A percentile compares a stretch with the other conserved stretches of the same genome.
phyloP scores from a whole-genome alignment of 2,113 vertebrate species.

The Oncorhynchus masou region DNA sequence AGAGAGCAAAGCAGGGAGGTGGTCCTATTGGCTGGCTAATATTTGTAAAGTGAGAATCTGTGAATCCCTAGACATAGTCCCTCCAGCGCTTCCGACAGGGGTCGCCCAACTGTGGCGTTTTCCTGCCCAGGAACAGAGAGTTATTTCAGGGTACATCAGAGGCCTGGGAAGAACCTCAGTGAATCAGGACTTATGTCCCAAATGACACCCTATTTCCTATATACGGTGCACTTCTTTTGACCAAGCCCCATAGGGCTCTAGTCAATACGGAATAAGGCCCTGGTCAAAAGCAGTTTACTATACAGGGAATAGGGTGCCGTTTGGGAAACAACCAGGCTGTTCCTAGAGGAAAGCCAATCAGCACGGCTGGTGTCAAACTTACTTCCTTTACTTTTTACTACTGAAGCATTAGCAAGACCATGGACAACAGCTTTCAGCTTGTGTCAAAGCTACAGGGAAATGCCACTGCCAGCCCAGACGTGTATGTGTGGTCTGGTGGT shows the following conservation, averaged over 20 bases:
- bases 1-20: conserved; percentile 1
- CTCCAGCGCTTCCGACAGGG: background rate
- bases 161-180: conserved; percentile 20
- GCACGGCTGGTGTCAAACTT: conserved; percentile 11
- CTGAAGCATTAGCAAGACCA: too few relatives aligned
- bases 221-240: too few relatives aligned
- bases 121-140: conserved; percentile 1
- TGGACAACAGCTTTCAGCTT: background rate
- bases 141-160: conserved; percentile 45
- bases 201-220: too few relatives aligned
- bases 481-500: too few relatives aligned
- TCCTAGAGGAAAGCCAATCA: conserved; percentile 26
- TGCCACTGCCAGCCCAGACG: background rate
- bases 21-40: conserved; percentile 9
- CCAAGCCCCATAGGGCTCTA: too few relatives aligned
- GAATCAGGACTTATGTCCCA: conserved; percentile 7
- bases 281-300: background rate
- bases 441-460: conserved; percentile 7
- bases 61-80: background rate
- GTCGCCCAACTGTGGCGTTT: conserved; percentile 24
- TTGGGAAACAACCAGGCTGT: too few relatives aligned
- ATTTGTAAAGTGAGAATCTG: conserved; percentile 6
- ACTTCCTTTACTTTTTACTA: background rate
- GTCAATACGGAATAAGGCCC: too few relatives aligned
- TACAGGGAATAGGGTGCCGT: too few relatives aligned